These are phyloP conservation scores for Idaea straminata DNA, from an alignment of 2,888 invertebrate genomes.

Conservation along the genomic window DNA sequence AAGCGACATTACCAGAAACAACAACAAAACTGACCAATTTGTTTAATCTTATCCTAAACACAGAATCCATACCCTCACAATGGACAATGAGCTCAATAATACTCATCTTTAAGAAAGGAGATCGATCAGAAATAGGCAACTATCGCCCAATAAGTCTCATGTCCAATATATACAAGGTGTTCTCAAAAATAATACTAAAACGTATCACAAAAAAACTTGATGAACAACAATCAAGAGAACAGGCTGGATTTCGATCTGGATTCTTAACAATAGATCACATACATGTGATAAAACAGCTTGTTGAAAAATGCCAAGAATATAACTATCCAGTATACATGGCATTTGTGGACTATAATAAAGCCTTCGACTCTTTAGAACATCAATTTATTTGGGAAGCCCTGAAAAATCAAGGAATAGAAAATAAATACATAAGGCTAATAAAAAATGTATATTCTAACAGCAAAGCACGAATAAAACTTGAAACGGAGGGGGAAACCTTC, in stretches of 20 bases:
- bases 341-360: slow-evolving; percentile 11
- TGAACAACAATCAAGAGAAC: slow-evolving; percentile 7
- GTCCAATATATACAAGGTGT: slow-evolving; percentile 12
- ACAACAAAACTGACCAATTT: slow-evolving; percentile 4
- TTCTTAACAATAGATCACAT: slow-evolving; percentile 21
- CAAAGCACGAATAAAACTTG: slow-evolving; percentile 6
- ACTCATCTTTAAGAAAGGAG: slow-evolving; percentile 21
- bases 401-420: slow-evolving; percentile 3
- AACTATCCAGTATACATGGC: slow-evolving; percentile 6
- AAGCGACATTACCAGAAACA: not conserved
- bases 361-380: slow-evolving; percentile 2
- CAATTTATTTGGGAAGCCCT: slow-evolving; percentile 4
- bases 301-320: slow-evolving; percentile 10
- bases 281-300: slow-evolving; percentile 7
- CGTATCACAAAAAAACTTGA: not conserved
- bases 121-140: slow-evolving; percentile 16
- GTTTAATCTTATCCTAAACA: slow-evolving; percentile 9
- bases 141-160: slow-evolving; percentile 26
- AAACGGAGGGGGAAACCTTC: slow-evolving; percentile 8
- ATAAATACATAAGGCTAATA: slow-evolving; percentile 4
- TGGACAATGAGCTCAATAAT: slow-evolving; percentile 9
- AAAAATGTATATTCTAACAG: slow-evolving; percentile 12
- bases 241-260: slow-evolving; percentile 5
- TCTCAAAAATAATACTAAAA: slow-evolving; percentile 17
- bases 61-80: slow-evolving; percentile 9